phyloP scores from a whole-genome alignment of 2,888 invertebrate genomes.

The Acanthosepion esculentum region DNA sequence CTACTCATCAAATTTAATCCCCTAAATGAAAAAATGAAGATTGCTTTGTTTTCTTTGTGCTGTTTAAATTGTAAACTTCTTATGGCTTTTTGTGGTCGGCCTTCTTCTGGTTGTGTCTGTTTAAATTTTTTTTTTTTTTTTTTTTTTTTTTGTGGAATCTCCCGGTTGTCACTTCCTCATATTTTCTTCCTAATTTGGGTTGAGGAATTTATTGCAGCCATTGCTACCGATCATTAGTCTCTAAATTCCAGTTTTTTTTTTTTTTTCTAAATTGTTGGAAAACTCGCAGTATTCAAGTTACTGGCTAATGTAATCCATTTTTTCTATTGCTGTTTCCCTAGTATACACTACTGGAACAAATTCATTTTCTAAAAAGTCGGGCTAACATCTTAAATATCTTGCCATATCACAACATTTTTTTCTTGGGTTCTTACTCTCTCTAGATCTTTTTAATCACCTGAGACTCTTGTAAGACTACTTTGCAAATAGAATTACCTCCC shows the following conservation, averaged over 20 bases:
- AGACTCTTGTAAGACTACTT: background rate
- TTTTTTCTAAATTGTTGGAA: background rate
- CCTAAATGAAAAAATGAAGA: background rate
- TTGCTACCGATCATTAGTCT: background rate
- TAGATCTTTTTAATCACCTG: background rate
- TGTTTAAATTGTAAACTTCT: background rate
- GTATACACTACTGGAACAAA: conserved; percentile 46
- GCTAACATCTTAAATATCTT: background rate
- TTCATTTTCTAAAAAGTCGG: background rate
- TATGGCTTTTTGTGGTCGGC: background rate
- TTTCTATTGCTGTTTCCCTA: background rate
- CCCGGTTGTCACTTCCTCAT: background rate
- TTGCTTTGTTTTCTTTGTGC: conserved; percentile 1
- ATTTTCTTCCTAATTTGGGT: background rate
- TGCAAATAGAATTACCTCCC: background rate
- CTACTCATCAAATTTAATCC: background rate
- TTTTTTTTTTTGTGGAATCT: background rate
- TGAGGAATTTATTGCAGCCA: background rate
- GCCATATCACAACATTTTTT: background rate
- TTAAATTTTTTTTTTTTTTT: background rate
- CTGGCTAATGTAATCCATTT: conserved; percentile 43
- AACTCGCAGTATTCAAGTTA: conserved; percentile 15
- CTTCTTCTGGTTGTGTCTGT: background rate
- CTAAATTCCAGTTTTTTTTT: background rate
- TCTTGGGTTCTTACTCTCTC: background rate